A percentile compares a stretch with the other conserved stretches of the same genome.
These are phyloP conservation scores for Biston betularia DNA, from an alignment of 2,888 invertebrate species.

Conservation along the genomic window DNA sequence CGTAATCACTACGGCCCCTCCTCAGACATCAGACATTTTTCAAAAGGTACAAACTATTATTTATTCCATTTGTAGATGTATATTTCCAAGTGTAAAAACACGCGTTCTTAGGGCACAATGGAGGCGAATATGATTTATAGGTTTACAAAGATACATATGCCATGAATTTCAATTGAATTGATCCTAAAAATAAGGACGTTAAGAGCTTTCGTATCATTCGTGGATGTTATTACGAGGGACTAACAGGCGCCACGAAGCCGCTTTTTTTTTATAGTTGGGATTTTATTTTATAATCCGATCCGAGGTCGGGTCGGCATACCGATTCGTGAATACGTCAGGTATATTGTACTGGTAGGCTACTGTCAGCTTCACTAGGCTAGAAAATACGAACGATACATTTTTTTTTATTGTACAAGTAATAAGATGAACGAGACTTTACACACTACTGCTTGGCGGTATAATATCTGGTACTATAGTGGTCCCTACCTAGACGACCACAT, in stretches of 20 bases:
- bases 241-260: slow-evolving; percentile 77
- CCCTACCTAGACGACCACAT: no score
- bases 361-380: background rate
- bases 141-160: slow-evolving; percentile 42
- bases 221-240: slow-evolving; percentile 46
- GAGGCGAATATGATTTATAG: slow-evolving; percentile 81
- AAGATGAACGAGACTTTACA: no score
- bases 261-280: slow-evolving; percentile 72
- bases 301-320: slow-evolving; percentile 74
- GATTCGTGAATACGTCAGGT: slow-evolving; percentile 37
- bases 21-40: slow-evolving; percentile 64
- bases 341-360: background rate
- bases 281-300: slow-evolving; percentile 78
- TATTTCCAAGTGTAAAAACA: slow-evolving; percentile 77
- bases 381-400: background rate
- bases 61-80: slow-evolving; percentile 73
- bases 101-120: slow-evolving; percentile 69
- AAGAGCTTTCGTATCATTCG: slow-evolving; percentile 25
- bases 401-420: no score
- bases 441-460: no score
- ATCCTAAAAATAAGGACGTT: slow-evolving; percentile 48
- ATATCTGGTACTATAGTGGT: no score
- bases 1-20: slow-evolving; percentile 59
- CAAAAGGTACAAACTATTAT: slow-evolving; percentile 60
- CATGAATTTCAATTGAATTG: slow-evolving; percentile 40